A percentile compares a stretch with the other conserved stretches of the same genome.
These are phyloP conservation scores for Oenanthe oenanthe DNA, from an alignment of 2,113 vertebrate genomes.

Conservation along the genomic window DNA sequence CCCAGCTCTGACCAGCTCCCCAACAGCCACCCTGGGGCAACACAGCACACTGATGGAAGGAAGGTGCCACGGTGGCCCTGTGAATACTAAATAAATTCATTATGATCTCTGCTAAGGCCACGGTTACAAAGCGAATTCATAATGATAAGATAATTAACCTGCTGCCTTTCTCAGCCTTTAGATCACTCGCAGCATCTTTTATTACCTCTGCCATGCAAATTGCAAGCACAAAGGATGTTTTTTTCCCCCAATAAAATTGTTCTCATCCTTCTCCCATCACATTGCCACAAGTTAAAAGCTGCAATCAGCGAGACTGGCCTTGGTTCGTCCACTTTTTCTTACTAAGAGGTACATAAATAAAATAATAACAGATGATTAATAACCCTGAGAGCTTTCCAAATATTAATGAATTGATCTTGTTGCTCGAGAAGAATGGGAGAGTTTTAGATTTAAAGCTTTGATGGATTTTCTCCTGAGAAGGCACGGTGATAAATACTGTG, in stretches of 20 bases:
- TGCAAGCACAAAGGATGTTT: background rate
- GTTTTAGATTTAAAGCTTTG: constrained; percentile 60
- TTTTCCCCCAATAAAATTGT: background rate
- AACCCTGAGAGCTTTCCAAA: constrained; percentile 53
- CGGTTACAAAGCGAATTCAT: constrained; percentile 30
- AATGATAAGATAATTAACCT: constrained; percentile 58
- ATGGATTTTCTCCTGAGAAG: constrained; percentile 58
- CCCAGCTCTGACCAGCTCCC: background rate
- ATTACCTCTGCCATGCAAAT: background rate
- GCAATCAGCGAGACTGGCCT: background rate
- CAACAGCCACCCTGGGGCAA: background rate
- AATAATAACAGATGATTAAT: constrained; percentile 65
- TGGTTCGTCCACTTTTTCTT: background rate
- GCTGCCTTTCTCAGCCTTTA: constrained; percentile 9
- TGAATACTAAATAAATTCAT: constrained; percentile 63
- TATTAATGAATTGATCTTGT: constrained; percentile 71
- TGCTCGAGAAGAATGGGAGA: constrained; percentile 50
- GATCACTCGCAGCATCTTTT: background rate
- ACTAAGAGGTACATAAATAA: constrained; percentile 53
- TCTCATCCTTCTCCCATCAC: background rate
- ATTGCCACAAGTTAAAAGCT: background rate
- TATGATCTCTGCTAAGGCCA: constrained; percentile 4
- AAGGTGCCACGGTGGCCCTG: background rate
- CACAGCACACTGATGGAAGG: background rate
- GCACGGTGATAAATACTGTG: constrained; percentile 14